Evolutionary conservation across 1,140 invertebrate species (phyloP).

Genomic region (Bombus waltoni): DNA sequence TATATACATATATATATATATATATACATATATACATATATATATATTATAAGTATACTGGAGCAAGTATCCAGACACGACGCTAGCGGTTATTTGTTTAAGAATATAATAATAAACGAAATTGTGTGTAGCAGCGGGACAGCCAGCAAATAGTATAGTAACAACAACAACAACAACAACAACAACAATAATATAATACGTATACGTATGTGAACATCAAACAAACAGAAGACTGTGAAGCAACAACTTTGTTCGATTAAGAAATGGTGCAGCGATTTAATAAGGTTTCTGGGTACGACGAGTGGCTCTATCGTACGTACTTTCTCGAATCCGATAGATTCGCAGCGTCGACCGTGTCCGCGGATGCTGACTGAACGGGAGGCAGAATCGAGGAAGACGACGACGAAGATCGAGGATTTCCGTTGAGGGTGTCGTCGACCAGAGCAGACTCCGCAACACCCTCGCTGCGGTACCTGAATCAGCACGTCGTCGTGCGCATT

Average conservation of each 20-base stretch:
- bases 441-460: slow-evolving; percentile 76
- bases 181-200: slow-evolving; percentile 19
- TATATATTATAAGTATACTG: no score
- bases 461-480: slow-evolving; percentile 79
- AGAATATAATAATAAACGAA: neutral
- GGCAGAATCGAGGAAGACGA: slow-evolving; percentile 67
- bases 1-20: no score
- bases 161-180: slow-evolving; percentile 18
- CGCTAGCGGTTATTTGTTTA: neutral
- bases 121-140: neutral
- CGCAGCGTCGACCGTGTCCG: slow-evolving; percentile 66
- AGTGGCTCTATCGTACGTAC: slow-evolving; percentile 71
- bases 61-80: neutral
- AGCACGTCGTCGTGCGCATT: slow-evolving; percentile 58
- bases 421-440: slow-evolving; percentile 80
- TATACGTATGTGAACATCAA: neutral
- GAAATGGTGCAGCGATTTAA: slow-evolving; percentile 26
- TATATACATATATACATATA: no score
- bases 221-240: slow-evolving; percentile 46
- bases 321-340: slow-evolving; percentile 70
- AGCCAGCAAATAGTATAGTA: neutral
- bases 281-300: slow-evolving; percentile 10
- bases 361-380: slow-evolving; percentile 59
- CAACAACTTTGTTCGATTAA: slow-evolving; percentile 51
- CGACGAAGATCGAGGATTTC: slow-evolving; percentile 74